Evolutionary conservation across 2,888 invertebrate genomes (phyloP), one percentile per base, ranked within the genome.

Genomic region (Trichacis sp.): DNA sequence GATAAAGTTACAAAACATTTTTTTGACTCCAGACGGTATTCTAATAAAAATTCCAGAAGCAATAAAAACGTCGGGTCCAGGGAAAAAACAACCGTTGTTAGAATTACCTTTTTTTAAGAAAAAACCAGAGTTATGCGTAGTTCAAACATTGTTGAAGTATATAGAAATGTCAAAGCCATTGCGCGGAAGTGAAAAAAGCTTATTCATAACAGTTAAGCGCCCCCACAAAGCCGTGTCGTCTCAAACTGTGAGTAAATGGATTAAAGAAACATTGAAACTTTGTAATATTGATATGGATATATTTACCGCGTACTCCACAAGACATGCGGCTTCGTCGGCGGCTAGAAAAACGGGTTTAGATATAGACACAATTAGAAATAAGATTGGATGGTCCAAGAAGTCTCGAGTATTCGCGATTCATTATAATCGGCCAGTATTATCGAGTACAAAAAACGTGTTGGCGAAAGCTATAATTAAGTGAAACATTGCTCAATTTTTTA

Each of bases 61-160:
- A 9, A 66, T 71, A 8, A 68, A 71, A 48, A 71, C 68, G 0
- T 68, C 66, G 8, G 51, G 56, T 1, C 59, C 55, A 5, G 59
- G 54, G 6, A 43, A 40, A 17, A 18, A 5, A 8, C 51, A 64
- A 19, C 63, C 61, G 0, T 1, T 63, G 6, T 38, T 66, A 1
- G 11, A 43, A 9, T 12, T 66, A 38, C 62, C 66, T 19, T 46
- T 48, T 20, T 55, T 61, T 33, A 30, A 11, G 4, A 15, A 69
- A 20, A 18, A 11, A 47, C 52, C 50, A n/a, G 18, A 61, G 17
- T 20, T 64, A 20, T 63, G 60, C 19, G 54, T 56, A 11, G 55
- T 61, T 1, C 20, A 29, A 4, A 53, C 50, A 3, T 8, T 63
- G 17, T 1, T 46, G 38, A 0, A 14, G 2, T 55, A 64, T 43